These are phyloP conservation scores for Calliphora vomitoria DNA, from an alignment of 2,888 invertebrate species.

Conservation along the genomic window DNA sequence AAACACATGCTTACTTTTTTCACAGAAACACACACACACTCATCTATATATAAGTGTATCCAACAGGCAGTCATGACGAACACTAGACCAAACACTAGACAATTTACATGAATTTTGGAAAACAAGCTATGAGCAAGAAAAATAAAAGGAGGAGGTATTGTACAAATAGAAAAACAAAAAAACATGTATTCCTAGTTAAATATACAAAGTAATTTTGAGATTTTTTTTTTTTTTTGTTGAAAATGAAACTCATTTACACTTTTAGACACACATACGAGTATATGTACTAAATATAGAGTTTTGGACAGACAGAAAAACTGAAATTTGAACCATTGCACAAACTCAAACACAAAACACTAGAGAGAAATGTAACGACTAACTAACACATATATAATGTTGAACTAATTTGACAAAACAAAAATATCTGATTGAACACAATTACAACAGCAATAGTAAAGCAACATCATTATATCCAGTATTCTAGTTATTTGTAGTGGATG, in stretches of 20 bases:
- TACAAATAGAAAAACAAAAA: constrained; percentile 17
- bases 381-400: constrained; percentile 59
- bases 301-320: constrained; percentile 9
- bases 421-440: constrained; percentile 66
- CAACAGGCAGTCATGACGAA: constrained; percentile 15
- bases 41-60: not conserved
- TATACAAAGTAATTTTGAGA: constrained; percentile 40
- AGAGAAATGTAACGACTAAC: constrained; percentile 55
- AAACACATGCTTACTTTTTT: constrained; percentile 10
- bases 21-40: constrained; percentile 19
- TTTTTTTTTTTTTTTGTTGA: constrained; percentile 15
- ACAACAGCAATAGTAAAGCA: constrained; percentile 18
- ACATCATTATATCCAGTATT: constrained; percentile 12
- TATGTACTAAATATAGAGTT: not conserved
- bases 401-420: constrained; percentile 72
- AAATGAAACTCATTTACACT: constrained; percentile 22
- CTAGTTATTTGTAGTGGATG: constrained; percentile 21
- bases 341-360: constrained; percentile 53
- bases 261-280: not conserved
- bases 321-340: constrained; percentile 23
- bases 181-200: not conserved
- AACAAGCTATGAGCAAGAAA: not conserved
- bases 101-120: constrained; percentile 26
- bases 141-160: constrained; percentile 26
- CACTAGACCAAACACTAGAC: not conserved